Base-by-base conservation (phyloP, 2,888 invertebrate species). In the Parnassius glacialis region DNA sequence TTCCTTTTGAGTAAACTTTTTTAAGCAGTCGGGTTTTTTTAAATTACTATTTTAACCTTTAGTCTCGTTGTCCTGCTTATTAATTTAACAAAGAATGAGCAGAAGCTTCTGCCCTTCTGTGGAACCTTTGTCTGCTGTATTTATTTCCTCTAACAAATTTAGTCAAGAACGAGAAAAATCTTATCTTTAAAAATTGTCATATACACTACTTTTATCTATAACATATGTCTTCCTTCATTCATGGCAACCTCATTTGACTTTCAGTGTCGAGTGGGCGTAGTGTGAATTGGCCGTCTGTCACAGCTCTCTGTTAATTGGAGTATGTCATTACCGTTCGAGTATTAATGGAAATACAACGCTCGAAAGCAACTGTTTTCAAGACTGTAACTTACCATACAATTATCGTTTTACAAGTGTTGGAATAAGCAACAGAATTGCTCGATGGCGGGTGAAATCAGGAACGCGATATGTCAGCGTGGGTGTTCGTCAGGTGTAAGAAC, bases 261-360 rank as follows among this genome's bases (percentile, higher is more conserved):
- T 61, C 67, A 66, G 65, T 60, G 45, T 20, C 52, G 67, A 57
- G 73, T 71, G 62, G 72, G 74, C 67, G 74, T 68, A 55, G 74
- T 72, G 73, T 74, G 67, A 74, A 74, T 74, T 74, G 73, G 52
- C 65, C 53, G 72, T 64, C 67, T 70, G 73, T 75, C 71, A 65
- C 74, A 65, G 71, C n/a, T 51, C 60, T 47, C 57, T 67, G 74
- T 72, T 75, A 75, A 75, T 75, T 75, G 71, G 65, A 67, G 57
- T 59, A 48, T 56, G 64, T 71, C 70, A 69, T 74, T 75, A 75
- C 71, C 74, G 67, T 66, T 62, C 63, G 58, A 52, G 69, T 75
- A 72, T 74, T 75, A 75, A 75, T 70, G 70, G 71, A 69, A 50
- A 43, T 53, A 58, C 58, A 53, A 50, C 44, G 47, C 12, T 42